Evolutionary conservation across 2,797 vertebrate species (phyloP).

Genomic region (Cuculus canorus): DNA sequence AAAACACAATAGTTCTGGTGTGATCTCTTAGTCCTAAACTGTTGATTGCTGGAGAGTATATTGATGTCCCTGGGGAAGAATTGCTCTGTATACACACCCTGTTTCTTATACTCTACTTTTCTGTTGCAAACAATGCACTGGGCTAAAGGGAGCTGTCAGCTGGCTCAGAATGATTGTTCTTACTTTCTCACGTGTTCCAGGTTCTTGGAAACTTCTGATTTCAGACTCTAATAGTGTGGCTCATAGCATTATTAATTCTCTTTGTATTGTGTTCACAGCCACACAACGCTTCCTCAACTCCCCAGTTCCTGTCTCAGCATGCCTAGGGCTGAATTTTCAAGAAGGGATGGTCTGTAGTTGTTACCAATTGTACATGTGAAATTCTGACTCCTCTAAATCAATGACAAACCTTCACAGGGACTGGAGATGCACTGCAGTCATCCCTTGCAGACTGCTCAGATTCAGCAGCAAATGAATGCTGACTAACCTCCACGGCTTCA

Average conservation of each 20-base stretch:
- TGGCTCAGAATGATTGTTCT: neutral
- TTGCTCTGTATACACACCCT: neutral
- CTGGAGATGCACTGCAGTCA: neutral
- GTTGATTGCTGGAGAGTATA: neutral
- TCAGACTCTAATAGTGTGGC: neutral
- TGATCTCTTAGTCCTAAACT: neutral
- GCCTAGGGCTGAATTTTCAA: neutral
- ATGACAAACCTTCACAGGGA: neutral
- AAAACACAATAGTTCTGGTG: neutral
- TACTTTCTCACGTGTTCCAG: neutral
- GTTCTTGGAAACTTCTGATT: conserved; percentile 21
- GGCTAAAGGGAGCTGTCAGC: conserved; percentile 6
- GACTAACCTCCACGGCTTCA: neutral
- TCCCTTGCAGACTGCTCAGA: neutral
- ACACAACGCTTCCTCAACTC: neutral
- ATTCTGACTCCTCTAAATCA: neutral
- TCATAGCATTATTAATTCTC: neutral
- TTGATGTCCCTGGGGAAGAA: neutral
- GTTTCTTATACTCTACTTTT: neutral
- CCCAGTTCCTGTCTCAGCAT: neutral
- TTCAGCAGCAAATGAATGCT: neutral
- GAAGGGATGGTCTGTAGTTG: neutral
- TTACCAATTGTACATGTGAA: neutral
- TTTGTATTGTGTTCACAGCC: neutral
- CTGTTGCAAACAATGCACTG: neutral